Evolutionary conservation across 2,113 vertebrate species (phyloP).

Genomic region (Tetrao urogallus): DNA sequence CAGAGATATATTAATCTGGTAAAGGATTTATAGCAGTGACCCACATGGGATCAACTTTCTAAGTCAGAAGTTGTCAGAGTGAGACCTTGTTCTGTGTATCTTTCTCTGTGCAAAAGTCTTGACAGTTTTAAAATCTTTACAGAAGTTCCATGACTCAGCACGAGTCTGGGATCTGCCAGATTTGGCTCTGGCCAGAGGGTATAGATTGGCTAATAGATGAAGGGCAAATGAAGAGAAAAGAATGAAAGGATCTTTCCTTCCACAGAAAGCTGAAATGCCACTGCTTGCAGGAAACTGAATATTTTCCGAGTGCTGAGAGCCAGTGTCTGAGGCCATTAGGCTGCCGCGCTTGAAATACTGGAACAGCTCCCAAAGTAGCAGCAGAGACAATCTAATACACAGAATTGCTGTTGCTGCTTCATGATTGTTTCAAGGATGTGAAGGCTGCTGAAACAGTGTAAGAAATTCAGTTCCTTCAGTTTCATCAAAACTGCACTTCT

Average conservation of each 20-base stretch:
- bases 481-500: background rate
- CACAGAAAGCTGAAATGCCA: background rate
- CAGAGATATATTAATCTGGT: background rate
- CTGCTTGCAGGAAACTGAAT: background rate
- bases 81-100: background rate
- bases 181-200: background rate
- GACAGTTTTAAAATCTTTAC: background rate
- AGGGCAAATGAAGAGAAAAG: background rate
- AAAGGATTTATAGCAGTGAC: background rate
- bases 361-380: background rate
- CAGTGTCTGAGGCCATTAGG: background rate
- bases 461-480: background rate
- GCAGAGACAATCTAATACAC: background rate
- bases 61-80: background rate
- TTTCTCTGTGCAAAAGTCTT: background rate
- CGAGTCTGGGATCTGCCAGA: background rate
- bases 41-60: background rate
- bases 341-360: background rate
- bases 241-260: conserved; percentile 4
- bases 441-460: background rate
- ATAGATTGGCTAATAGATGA: background rate
- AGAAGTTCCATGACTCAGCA: background rate
- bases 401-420: background rate
- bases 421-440: background rate
- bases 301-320: background rate